These are phyloP conservation scores for Cataglyphis livida DNA, from an alignment of 2,888 invertebrate genomes.

Conservation along the genomic window DNA sequence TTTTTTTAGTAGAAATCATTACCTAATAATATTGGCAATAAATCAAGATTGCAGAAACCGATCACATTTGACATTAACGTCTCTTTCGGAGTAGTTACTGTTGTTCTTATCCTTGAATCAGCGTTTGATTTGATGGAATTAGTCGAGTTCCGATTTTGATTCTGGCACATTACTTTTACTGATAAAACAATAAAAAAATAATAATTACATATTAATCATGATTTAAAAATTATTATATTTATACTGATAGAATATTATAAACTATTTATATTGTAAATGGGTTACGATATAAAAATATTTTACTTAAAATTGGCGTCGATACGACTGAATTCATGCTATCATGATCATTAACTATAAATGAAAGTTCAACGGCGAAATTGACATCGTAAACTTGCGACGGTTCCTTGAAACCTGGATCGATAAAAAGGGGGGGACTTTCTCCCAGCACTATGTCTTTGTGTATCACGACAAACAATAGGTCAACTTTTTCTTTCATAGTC, in stretches of 20 bases:
- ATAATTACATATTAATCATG: not conserved
- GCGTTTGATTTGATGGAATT: not conserved
- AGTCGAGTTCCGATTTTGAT: not conserved
- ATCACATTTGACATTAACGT: constrained; percentile 38
- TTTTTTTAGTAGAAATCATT: not conserved
- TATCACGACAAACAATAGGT: constrained; percentile 68
- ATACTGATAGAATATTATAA: not conserved
- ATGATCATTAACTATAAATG: constrained; percentile 54
- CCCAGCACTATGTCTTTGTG: constrained; percentile 74
- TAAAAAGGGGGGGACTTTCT: constrained; percentile 67
- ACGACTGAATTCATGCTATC: constrained; percentile 66
- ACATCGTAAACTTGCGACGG: constrained; percentile 58
- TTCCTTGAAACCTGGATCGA: constrained; percentile 67
- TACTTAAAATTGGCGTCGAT: constrained; percentile 78
- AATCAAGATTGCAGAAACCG: constrained; percentile 78
- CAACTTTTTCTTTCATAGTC: constrained; percentile 62
- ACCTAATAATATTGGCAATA: constrained; percentile 79
- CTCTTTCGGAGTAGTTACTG: constrained; percentile 24
- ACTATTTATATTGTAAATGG: not conserved
- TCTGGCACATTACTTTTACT: constrained; percentile 53
- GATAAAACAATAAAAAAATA: not conserved
- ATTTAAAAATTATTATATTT: not conserved
- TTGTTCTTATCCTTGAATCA: constrained; percentile 34
- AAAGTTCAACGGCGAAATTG: constrained; percentile 67
- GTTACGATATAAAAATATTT: not conserved